Conservation (phyloP, 2,113 vertebrate genomes). For the Geococcyx californianus region DNA sequence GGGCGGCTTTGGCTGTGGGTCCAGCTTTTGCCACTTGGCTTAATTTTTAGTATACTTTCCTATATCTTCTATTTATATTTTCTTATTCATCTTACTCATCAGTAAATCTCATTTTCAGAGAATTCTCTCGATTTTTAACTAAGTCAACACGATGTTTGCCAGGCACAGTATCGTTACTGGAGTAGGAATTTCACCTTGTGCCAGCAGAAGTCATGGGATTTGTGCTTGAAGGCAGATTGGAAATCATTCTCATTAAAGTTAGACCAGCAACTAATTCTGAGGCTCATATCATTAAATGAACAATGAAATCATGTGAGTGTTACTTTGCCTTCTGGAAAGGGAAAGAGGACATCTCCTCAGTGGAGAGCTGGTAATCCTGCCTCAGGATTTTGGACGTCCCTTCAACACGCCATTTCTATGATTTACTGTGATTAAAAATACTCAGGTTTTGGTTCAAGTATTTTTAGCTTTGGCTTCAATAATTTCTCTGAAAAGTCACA, state of each 20-base stretch:
- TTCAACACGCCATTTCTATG: background rate
- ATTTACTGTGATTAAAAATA: background rate
- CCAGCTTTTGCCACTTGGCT: background rate
- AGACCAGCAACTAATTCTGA: background rate
- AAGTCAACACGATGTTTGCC: conserved; percentile 30
- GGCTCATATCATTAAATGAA: background rate
- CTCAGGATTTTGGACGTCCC: background rate
- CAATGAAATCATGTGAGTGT: background rate
- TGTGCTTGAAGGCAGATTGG: background rate
- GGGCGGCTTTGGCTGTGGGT: background rate
- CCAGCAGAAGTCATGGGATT: conserved; percentile 42
- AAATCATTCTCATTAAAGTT: conserved; percentile 4
- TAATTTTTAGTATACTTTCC: background rate
- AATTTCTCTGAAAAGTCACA: background rate
- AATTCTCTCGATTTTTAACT: conserved; percentile 26
- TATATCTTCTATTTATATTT: conserved; percentile 30
- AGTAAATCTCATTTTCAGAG: conserved; percentile 36
- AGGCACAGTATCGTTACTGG: conserved; percentile 32
- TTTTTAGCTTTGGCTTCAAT: conserved; percentile 11
- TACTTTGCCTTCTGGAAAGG: background rate
- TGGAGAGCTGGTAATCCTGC: background rate
- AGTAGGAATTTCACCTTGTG: conserved; percentile 43
- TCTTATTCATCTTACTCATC: conserved; percentile 30
- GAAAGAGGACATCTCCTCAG: background rate
- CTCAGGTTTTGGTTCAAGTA: background rate